Evolutionary conservation across 2,113 vertebrate genomes (phyloP).

Genomic region (Casuarius casuarius): DNA sequence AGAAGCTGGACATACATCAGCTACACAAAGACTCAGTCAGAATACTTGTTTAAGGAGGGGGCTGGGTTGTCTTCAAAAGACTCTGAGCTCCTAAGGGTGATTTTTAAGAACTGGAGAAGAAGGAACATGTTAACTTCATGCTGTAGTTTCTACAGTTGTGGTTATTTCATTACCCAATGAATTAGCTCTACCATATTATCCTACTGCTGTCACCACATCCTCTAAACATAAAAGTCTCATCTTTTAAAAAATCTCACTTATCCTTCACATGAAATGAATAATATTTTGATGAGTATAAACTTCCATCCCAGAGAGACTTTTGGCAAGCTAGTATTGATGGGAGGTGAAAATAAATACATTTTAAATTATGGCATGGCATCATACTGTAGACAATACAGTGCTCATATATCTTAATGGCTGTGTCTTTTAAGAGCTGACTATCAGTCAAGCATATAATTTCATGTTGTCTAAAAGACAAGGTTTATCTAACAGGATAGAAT

Average conservation of each 20-base stretch:
- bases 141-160: neutral
- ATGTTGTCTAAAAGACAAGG: neutral
- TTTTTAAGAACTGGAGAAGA: neutral
- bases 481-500: neutral
- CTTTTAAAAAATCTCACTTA: neutral
- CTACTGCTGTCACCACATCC: neutral
- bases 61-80: neutral
- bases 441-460: neutral
- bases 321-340: neutral
- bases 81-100: neutral
- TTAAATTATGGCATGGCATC: neutral
- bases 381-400: neutral
- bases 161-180: neutral
- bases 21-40: neutral
- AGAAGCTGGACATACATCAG: neutral
- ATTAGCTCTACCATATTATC: neutral
- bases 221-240: neutral
- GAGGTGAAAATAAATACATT: neutral
- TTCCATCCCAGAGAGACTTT: neutral
- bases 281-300: neutral
- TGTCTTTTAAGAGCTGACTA: neutral
- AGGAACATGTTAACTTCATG: neutral
- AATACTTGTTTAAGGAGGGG: neutral
- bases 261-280: neutral
- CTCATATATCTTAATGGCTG: slow-evolving; percentile 6